phyloP scores from a whole-genome alignment of 2,888 invertebrate genomes.

The Pterobdella sp. region DNA sequence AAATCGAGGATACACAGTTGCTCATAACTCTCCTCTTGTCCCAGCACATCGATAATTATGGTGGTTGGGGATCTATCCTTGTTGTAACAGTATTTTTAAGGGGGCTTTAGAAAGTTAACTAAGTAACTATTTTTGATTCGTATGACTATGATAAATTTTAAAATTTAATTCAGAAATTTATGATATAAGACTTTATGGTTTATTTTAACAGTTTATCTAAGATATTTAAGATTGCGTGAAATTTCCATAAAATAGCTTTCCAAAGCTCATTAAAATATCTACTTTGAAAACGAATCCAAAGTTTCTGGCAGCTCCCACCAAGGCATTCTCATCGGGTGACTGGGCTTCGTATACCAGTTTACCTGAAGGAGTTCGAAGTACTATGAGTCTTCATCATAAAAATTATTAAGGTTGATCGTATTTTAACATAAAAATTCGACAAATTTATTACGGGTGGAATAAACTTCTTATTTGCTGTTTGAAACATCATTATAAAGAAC shows the following conservation, averaged over 20 bases:
- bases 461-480: background rate
- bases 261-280: slow-evolving; percentile 44
- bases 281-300: slow-evolving; percentile 97
- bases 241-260: no score
- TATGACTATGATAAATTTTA: no score
- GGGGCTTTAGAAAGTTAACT: no score
- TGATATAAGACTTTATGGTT: no score
- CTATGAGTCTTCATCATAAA: no score
- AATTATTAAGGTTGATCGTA: no score
- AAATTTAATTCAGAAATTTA: no score
- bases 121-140: background rate
- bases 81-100: background rate
- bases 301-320: slow-evolving; percentile 93
- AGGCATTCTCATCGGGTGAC: slow-evolving; percentile 92
- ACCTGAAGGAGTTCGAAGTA: slow-evolving; percentile 39
- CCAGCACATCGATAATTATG: slow-evolving; percentile 52
- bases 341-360: slow-evolving; percentile 66
- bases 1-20: slow-evolving; percentile 95
- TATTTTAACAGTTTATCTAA: no score
- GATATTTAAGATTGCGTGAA: no score
- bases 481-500: background rate
- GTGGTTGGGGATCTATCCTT: slow-evolving; percentile 30
- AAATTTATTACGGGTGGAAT: background rate
- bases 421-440: background rate
- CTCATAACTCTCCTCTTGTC: slow-evolving; percentile 64